Evolutionary conservation across 2,113 vertebrate species (phyloP), one percentile per base, ranked within the genome.

Genomic region (Clinocottus analis): DNA sequence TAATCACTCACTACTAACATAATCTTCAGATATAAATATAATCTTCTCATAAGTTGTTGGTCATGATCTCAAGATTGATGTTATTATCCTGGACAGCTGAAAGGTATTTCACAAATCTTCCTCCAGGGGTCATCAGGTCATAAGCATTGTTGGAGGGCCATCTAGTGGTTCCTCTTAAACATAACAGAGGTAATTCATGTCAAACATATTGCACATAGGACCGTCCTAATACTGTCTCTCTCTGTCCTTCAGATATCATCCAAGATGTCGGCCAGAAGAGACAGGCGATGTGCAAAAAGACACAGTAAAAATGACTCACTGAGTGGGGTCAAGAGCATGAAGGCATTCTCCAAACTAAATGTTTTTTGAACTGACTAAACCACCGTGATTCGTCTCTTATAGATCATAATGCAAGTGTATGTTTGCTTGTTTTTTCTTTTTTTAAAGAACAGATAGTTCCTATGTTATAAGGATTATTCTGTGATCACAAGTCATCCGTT

Each of bases 201-300:
- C 21, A 58, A 29, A 58, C 4, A 25, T 16, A 13, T n/a, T 33
- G 3, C 0, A 17, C 16, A n/a, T 21, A 23, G n/a, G 25, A 23
- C 25, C 2, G 9, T 55, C 31, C 35, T 53, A 31, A 69, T 17
- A 13, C 12, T 23, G 4, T 25, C 45, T 51, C 31, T 25, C 21
- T 37, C 61, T 60, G 1, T 60, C 58, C 39, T 94, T 75, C 93
- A 99, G 97, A 87, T 80, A 82, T 99, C 89, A 97, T 99, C 78
- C 75, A 89, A 14, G 93, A 94, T 1, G 95, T 96, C 21, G 88
- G 93, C 37, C 86, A 93, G 86, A 94, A 85, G 19, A 94, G 94
- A 16, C 63, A 93, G 29, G 75, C 90, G 0, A 47, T 14, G 3
- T 95, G 91, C 45, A 63, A 45, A n/a, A 62, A 77, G 3, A 65